Evolutionary conservation across 2,888 invertebrate species (phyloP), one percentile per base, ranked within the genome.

Genomic region (Cordylochernes scorpioides): DNA sequence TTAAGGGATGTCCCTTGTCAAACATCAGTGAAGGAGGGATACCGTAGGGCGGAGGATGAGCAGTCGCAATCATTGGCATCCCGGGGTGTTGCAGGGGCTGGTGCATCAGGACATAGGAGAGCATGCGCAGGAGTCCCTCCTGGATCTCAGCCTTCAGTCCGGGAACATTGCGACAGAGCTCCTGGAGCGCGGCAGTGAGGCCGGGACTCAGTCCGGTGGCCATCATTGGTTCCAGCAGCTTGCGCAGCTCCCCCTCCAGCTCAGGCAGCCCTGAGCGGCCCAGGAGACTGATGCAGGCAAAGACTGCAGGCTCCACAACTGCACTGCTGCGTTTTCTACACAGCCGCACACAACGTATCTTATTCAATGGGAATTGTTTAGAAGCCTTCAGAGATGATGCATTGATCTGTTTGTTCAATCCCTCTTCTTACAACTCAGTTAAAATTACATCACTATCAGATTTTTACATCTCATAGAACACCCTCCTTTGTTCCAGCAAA

Each of bases 271-370:
- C 71, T 2, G 91, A 77, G 50, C 77, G 69, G 1, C 78, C 78
- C 5, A 97, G 54, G 40, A 91, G 61, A 16, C 84, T 82, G 14
- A 97, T 71, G 50, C 88, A 94, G 16, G 75, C 71, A 52, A 88
- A 91, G 27, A 91, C 73, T 1, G 78, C 69, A 0, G 84, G 74
- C 48, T 94, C 88, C n/a, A 54, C 50, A 28, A 73, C 14, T 36
- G 37, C n/a, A n/a, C n/a, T n/a, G n/a, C n/a, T n/a, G n/a, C n/a
- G n/a, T n/a, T n/a, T n/a, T n/a, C n/a, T n/a, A n/a, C n/a, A n/a
- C n/a, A n/a, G n/a, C n/a, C n/a, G n/a, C n/a, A n/a, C n/a, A n/a
- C n/a, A n/a, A n/a, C n/a, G n/a, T n/a, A n/a, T n/a, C n/a, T n/a
- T n/a, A n/a, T n/a, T n/a, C n/a, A n/a, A n/a, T n/a, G n/a, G n/a